Percentiles rank a stretch among this genome's conserved stretches.
Evolutionary conservation across 2,113 vertebrate genomes (phyloP).

Genomic region (Passer montanus): DNA sequence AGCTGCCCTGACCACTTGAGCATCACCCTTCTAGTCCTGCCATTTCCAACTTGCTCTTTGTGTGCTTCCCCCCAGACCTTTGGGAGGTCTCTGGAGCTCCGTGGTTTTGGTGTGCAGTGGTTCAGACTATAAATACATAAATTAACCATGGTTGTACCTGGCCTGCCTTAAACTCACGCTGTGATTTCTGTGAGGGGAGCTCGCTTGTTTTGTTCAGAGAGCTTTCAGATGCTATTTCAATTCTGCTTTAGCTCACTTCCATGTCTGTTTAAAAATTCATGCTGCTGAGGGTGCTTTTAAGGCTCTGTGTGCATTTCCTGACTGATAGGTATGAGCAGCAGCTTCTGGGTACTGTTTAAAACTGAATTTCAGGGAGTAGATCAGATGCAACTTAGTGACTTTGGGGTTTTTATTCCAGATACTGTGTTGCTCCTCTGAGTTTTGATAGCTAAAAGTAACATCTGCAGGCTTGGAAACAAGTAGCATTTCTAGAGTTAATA

Average conservation of each 20-base stretch:
- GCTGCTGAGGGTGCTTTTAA: background rate
- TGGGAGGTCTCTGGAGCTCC: background rate
- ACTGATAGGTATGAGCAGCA: background rate
- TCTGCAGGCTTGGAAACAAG: background rate
- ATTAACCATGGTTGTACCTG: background rate
- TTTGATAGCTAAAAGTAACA: background rate
- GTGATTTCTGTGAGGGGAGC: background rate
- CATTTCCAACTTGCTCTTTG: background rate
- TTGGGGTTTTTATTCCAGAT: background rate
- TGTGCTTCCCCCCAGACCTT: background rate
- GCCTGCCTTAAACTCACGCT: background rate
- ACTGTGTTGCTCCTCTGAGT: background rate
- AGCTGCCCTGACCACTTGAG: background rate
- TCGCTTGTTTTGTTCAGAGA: background rate
- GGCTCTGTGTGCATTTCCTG: background rate
- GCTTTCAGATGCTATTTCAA: background rate
- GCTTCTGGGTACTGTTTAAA: background rate
- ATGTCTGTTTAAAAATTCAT: background rate
- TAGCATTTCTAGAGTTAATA: background rate
- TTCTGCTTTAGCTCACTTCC: background rate
- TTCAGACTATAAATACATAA: background rate
- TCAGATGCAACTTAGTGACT: background rate
- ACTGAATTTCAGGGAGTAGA: background rate
- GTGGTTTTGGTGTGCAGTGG: background rate
- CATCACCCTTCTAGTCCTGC: background rate